Conservation (phyloP, 2,113 vertebrate species). For the Cepphus grylle region DNA sequence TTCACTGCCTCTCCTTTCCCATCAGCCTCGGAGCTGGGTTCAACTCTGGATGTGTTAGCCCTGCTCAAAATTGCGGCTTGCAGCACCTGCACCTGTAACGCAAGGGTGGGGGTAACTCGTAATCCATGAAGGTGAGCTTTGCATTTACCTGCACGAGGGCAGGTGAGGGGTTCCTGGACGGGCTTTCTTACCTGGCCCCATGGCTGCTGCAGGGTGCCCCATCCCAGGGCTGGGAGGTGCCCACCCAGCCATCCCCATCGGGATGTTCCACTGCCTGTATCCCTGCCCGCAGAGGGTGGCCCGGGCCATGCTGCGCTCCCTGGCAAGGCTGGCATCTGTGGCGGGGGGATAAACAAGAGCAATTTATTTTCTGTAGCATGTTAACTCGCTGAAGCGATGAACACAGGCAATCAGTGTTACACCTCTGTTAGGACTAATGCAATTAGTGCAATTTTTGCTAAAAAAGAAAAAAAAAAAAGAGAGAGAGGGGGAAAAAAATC, state of each 20-base stretch:
- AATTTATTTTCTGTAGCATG: background rate
- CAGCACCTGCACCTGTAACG: fast-evolving
- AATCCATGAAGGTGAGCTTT: background rate
- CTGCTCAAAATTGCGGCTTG: background rate
- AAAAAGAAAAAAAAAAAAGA: background rate
- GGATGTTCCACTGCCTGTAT: background rate
- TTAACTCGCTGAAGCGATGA: background rate
- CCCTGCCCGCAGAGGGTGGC: fast-evolving
- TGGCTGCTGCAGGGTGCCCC: background rate
- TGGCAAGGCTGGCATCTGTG: background rate
- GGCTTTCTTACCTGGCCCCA: background rate
- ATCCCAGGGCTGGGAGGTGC: background rate
- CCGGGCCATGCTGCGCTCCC: fast-evolving
- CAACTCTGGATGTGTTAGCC: background rate
- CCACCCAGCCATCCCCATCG: fast-evolving
- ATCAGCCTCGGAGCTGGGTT: background rate
- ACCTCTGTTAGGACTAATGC: background rate
- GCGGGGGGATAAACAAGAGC: background rate
- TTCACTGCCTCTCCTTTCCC: background rate
- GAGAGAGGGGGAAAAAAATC: fast-evolving
- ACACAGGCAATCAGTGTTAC: background rate
- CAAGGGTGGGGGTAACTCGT: fast-evolving
- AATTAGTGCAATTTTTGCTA: background rate
- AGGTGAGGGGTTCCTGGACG: background rate
- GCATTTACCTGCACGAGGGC: fast-evolving